Evolutionary conservation across 2,113 vertebrate genomes (phyloP).

Genomic region (Aplodontia rufa): DNA sequence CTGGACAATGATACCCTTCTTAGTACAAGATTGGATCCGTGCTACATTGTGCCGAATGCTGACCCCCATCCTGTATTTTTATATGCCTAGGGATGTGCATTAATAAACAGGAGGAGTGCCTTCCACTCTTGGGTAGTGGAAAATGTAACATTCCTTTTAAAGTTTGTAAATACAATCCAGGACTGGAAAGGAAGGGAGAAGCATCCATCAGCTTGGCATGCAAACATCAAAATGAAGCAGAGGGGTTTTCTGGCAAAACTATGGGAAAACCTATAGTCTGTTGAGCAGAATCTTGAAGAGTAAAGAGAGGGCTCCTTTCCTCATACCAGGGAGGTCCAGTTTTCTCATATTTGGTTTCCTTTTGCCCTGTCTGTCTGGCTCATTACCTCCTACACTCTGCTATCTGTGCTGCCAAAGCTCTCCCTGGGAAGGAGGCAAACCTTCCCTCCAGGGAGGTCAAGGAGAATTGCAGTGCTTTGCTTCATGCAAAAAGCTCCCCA

Average conservation of each 20-base stretch:
- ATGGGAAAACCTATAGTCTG: background rate
- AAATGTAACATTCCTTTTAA: background rate
- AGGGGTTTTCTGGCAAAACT: background rate
- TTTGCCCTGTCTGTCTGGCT: background rate
- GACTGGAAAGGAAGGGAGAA: background rate
- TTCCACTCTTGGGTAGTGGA: background rate
- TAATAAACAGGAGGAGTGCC: background rate
- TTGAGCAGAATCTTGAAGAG: background rate
- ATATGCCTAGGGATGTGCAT: background rate
- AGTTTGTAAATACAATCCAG: background rate
- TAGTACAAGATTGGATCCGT: background rate
- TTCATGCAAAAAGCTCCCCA: slow-evolving; percentile 42
- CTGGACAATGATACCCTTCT: background rate
- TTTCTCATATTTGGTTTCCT: background rate
- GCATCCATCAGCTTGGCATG: background rate
- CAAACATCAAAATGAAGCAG: background rate
- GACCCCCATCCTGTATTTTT: background rate
- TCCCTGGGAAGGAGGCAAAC: slow-evolving; percentile 51
- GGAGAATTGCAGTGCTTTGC: slow-evolving; percentile 66
- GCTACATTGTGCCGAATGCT: background rate
- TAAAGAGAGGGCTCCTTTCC: background rate
- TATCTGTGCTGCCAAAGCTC: background rate
- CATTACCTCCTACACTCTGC: background rate
- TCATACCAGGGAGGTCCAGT: background rate
- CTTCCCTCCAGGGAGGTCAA: slow-evolving; percentile 76